Evolutionary conservation across 2,888 invertebrate species (phyloP).

Genomic region (Tigriopus californicus): DNA sequence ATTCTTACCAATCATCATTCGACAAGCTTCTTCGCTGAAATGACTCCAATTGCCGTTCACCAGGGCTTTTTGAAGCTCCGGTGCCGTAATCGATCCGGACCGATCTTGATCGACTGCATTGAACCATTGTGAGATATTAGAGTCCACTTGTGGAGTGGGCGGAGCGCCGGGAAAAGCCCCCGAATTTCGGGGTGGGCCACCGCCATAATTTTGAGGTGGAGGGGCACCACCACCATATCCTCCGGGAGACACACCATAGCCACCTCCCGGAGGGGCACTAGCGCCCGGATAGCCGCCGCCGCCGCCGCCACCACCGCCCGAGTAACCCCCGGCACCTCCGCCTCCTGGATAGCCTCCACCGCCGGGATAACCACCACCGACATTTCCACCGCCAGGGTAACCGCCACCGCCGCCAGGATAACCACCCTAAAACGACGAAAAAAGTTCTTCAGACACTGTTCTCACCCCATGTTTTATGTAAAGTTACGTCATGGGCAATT

Average conservation of each 20-base stretch:
- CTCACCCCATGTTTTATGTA: no score
- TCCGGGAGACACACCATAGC: conserved; percentile 17
- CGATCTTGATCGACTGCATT: conserved; percentile 54
- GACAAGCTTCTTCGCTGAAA: conserved; percentile 63
- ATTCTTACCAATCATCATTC: conserved; percentile 55
- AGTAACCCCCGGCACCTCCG: background rate
- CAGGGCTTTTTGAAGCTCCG: conserved; percentile 56
- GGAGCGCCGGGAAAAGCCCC: conserved; percentile 43
- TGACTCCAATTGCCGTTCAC: conserved; percentile 66
- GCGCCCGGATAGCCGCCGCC: conserved; percentile 18
- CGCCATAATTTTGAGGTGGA: conserved; percentile 17
- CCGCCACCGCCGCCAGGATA: no score
- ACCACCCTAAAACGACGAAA: no score
- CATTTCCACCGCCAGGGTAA: no score
- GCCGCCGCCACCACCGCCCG: background rate
- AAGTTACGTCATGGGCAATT: no score
- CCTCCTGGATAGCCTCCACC: background rate
- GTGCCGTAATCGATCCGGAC: conserved; percentile 57
- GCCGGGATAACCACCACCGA: conserved; percentile 16
- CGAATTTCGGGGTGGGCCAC: conserved; percentile 22
- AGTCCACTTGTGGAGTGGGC: conserved; percentile 30
- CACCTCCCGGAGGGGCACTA: conserved; percentile 9
- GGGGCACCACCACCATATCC: conserved; percentile 14
- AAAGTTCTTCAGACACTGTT: no score
- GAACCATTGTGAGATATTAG: conserved; percentile 69